Evolutionary conservation across 1,140 invertebrate genomes (phyloP), one percentile per base, ranked within the genome.

Genomic region (Zaprionus taronus): DNA sequence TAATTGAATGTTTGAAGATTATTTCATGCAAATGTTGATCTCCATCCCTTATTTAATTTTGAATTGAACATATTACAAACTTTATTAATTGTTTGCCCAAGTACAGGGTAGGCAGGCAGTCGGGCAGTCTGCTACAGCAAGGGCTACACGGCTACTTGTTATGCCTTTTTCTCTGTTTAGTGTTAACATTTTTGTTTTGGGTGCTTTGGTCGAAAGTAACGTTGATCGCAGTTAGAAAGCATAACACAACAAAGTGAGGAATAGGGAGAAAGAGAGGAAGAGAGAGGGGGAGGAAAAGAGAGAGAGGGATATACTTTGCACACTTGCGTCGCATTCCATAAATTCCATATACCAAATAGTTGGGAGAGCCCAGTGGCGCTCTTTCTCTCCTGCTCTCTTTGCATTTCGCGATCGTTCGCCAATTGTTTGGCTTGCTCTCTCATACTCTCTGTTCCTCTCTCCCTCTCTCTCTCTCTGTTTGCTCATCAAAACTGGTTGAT

Each of bases 141-240:
- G 38, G 26, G 5, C 24, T 63, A 7, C 0, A 11, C 26, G 20
- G 15, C 14, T 51, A 47, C 26, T 34, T 51, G 47, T 51, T 34
- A 12, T 28, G 15, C n/a, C 36, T 47, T 47, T 17, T 17, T 51
- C 41, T 62, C 44, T 65, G 20, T 44, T 63, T 72, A 34, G 36
- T 36, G 41, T 61, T 55, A 28, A 38, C 36, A 61, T 73, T 68
- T 74, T 72, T 38, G n/a, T 68, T 74, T 72, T 38, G n/a, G 15
- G 57, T 2, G 49, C 49, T 67, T 62, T 69, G 72, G 68, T 70
- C 65, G 41, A 67, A 67, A 67, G 65, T 61, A 69, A 57, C 58
- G 49, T 51, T 57, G 60, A 51, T 75, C 20, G 72, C 80, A 77
- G 83, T 86, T 86, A 83, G 83, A 86, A 86, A 86, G 80, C 83